Evolutionary conservation across 1,140 invertebrate genomes (phyloP).

Genomic region (Aphis craccivora): DNA sequence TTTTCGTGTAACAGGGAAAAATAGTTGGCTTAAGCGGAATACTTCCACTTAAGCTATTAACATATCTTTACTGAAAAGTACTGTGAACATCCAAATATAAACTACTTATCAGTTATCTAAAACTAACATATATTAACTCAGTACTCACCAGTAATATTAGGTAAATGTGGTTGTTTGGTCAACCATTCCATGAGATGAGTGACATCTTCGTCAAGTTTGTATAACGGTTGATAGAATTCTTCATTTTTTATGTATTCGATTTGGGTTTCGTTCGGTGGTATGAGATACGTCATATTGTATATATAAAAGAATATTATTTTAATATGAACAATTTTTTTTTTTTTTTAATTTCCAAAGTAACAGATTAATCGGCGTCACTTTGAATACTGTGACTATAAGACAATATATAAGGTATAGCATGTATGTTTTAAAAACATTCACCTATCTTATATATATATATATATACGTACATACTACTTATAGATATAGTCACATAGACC

Average conservation of each 20-base stretch:
- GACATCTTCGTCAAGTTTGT: conserved; percentile 22
- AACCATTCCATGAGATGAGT: conserved; percentile 49
- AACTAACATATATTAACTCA: neutral
- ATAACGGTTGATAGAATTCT: neutral
- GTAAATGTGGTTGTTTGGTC: conserved; percentile 49
- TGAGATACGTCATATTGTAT: neutral
- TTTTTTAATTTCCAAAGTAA: too few relatives aligned
- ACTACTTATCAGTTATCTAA: neutral
- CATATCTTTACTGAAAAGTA: too few relatives aligned
- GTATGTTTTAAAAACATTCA: neutral
- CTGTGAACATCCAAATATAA: too few relatives aligned
- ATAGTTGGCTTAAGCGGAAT: too few relatives aligned
- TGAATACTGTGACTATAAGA: neutral
- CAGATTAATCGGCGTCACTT: neutral
- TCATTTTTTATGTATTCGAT: conserved; percentile 17
- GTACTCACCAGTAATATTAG: conserved; percentile 30
- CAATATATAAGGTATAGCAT: too few relatives aligned
- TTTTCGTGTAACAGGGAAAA: too few relatives aligned
- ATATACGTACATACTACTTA: neutral
- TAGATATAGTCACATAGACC: neutral
- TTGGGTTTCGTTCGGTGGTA: neutral
- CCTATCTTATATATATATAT: neutral
- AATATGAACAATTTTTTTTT: neutral
- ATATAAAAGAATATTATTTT: neutral
- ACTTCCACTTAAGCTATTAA: too few relatives aligned